phyloP scores from a whole-genome alignment of 2,888 invertebrate genomes.

The Eilema caniola region DNA sequence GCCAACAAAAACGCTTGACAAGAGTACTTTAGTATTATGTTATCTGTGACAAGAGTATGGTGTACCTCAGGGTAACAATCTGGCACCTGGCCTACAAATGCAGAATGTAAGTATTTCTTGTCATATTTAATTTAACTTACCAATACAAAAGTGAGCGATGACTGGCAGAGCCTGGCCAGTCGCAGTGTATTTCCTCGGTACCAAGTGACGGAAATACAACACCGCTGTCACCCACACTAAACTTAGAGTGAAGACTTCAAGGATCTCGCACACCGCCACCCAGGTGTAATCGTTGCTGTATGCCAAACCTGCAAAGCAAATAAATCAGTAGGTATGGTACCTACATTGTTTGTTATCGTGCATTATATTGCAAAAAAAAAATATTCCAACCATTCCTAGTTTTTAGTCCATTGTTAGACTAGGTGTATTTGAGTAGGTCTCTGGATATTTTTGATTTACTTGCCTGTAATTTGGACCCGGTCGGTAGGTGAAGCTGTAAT shows the following conservation, averaged over 20 bases:
- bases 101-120: neutral
- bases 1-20: too few species aligned
- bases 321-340: neutral
- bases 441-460: too few species aligned
- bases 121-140: conserved; percentile 52
- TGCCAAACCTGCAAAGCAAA: conserved; percentile 81
- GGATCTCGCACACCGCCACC: conserved; percentile 90
- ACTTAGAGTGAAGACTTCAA: conserved; percentile 92
- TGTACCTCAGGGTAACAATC: neutral
- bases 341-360: too few species aligned
- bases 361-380: too few species aligned
- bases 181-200: conserved; percentile 92
- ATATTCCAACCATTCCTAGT: too few species aligned
- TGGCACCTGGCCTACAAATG: neutral
- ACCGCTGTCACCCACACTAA: conserved; percentile 93
- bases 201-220: conserved; percentile 93
- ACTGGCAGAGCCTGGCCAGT: conserved; percentile 93
- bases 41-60: neutral
- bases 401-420: too few species aligned
- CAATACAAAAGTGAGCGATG: conserved; percentile 91
- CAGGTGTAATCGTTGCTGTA: conserved; percentile 87
- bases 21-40: too few species aligned
- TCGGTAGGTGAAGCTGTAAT: too few species aligned
- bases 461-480: too few species aligned
- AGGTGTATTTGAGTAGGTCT: too few species aligned